phyloP scores from a whole-genome alignment of 2,113 vertebrate genomes.

The Pholis gunnellus region DNA sequence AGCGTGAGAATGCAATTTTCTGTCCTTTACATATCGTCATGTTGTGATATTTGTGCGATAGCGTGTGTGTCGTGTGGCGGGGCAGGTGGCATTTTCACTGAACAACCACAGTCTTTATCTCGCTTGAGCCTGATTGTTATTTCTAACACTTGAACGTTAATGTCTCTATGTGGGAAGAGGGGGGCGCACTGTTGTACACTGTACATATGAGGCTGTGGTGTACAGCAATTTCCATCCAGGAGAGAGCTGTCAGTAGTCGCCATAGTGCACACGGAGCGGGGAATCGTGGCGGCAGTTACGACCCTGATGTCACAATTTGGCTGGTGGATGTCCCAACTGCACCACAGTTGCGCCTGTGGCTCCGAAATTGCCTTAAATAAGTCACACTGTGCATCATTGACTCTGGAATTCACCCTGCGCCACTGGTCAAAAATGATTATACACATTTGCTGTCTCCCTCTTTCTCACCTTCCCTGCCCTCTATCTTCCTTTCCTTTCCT shows the following conservation, averaged over 20 bases:
- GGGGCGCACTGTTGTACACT: conserved; percentile 10
- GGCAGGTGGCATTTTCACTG: background rate
- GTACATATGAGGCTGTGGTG: background rate
- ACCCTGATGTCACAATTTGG: conserved; percentile 23
- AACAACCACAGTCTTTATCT: background rate
- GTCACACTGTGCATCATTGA: conserved; percentile 40
- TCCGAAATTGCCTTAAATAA: conserved; percentile 52
- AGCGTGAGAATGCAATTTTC: background rate
- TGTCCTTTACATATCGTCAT: background rate
- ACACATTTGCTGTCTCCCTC: background rate
- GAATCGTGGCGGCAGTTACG: background rate
- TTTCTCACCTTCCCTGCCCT: conserved; percentile 32
- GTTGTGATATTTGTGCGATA: background rate
- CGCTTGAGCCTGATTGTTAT: background rate
- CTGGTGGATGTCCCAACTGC: conserved; percentile 11
- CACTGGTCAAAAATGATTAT: conserved; percentile 36
- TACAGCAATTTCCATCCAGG: conserved; percentile 1
- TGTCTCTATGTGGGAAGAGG: conserved; percentile 6
- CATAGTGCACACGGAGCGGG: background rate
- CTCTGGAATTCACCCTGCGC: conserved; percentile 35
- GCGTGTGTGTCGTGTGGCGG: background rate
- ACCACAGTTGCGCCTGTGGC: conserved; percentile 6
- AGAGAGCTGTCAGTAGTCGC: conserved; percentile 6
- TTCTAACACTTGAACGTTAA: background rate
- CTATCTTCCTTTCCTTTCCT: conserved; percentile 22